Conservation (phyloP, 2,797 vertebrate species). For the Okamejei kenojei region DNA sequence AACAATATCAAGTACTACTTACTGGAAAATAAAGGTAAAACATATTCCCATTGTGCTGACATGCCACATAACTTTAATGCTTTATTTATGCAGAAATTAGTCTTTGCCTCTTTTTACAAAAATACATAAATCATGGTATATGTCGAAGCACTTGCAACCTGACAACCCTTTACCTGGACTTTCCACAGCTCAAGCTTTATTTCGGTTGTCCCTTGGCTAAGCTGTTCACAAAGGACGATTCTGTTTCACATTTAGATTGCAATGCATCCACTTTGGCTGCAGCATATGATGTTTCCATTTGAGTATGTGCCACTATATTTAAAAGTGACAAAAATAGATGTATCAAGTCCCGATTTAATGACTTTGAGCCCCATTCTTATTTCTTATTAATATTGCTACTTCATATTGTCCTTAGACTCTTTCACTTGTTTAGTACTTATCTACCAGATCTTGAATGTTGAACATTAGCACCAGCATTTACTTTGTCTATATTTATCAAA, state of each 20-base stretch:
- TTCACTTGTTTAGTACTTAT: background rate
- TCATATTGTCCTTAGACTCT: background rate
- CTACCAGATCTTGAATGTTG: background rate
- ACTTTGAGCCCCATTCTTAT: background rate
- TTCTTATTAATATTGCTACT: background rate
- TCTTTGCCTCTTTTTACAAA: background rate
- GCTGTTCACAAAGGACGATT: background rate
- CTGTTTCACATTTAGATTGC: background rate
- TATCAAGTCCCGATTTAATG: background rate
- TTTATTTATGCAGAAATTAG: background rate
- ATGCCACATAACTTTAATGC: background rate
- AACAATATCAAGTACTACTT: too few species aligned
- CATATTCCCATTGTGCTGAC: background rate
- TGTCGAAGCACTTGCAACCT: background rate
- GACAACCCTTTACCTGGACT: background rate
- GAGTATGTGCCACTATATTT: background rate
- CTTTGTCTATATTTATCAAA: background rate
- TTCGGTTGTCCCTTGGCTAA: background rate
- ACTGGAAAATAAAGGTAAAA: background rate
- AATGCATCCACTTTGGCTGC: background rate
- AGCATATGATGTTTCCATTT: background rate
- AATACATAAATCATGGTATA: background rate
- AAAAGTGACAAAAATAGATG: background rate
- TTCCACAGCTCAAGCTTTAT: background rate
- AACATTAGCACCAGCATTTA: background rate